A percentile compares a stretch with the other conserved stretches of the same genome.
Evolutionary conservation across 2,888 invertebrate species (phyloP).

Genomic region (Melolontha melolontha): DNA sequence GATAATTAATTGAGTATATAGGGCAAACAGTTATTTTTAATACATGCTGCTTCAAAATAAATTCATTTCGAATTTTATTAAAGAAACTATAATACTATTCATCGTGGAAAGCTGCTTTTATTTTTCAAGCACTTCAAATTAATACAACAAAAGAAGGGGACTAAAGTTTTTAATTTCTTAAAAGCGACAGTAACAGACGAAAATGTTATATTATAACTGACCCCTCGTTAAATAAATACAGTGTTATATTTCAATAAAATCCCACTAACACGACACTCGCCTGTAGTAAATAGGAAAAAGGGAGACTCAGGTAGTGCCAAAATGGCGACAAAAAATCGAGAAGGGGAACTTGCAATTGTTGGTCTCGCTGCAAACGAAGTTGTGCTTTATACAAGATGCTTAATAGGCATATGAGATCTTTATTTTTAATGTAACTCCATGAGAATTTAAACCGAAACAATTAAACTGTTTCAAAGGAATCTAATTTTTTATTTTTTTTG

Average conservation of each 20-base stretch:
- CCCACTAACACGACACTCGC: not conserved
- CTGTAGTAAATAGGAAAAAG: not conserved
- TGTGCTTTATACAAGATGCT: not conserved
- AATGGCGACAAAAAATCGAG: slow-evolving; percentile 41
- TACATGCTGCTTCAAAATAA: too few relatives aligned
- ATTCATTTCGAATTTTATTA: too few relatives aligned
- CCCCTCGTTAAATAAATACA: slow-evolving; percentile 5
- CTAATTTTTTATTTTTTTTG: too few relatives aligned
- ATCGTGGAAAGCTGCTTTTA: not conserved
- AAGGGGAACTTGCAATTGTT: slow-evolving; percentile 9
- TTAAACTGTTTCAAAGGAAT: not conserved
- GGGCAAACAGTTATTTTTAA: too few relatives aligned
- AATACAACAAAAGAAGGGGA: not conserved
- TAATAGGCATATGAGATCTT: too few relatives aligned
- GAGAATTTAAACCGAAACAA: not conserved
- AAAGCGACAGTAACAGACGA: not conserved
- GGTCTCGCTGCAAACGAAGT: not conserved
- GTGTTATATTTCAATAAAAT: slow-evolving; percentile 4
- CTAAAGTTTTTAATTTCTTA: slow-evolving; percentile 12
- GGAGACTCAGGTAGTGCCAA: slow-evolving; percentile 28
- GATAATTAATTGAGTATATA: too few relatives aligned
- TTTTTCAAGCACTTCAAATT: not conserved
- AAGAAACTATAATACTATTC: too few relatives aligned
- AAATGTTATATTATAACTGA: not conserved
- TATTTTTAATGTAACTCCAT: not conserved